These are phyloP conservation scores for Huso huso DNA, from an alignment of 2,797 vertebrate species.

Conservation along the genomic window DNA sequence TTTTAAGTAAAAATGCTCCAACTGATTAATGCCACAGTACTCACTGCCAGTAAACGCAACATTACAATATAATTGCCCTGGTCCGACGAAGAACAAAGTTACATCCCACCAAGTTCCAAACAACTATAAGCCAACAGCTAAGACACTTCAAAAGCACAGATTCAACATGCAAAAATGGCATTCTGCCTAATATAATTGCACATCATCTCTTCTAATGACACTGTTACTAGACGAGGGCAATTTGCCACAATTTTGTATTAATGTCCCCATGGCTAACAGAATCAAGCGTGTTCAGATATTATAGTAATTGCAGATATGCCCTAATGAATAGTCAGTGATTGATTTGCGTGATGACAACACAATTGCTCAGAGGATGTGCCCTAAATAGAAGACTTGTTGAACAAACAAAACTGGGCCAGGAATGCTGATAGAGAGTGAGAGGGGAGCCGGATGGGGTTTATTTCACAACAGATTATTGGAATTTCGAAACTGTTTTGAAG, in stretches of 20 bases:
- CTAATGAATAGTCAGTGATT: constrained; percentile 56
- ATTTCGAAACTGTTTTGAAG: constrained; percentile 21
- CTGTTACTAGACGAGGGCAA: constrained; percentile 59
- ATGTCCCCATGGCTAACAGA: constrained; percentile 43
- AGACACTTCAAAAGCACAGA: constrained; percentile 39
- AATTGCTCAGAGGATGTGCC: constrained; percentile 58
- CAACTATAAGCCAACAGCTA: constrained; percentile 52
- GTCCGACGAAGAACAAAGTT: constrained; percentile 27
- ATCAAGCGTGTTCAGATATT: constrained; percentile 29
- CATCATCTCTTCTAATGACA: constrained; percentile 55
- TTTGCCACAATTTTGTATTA: constrained; percentile 61
- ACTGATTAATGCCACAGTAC: constrained; percentile 22
- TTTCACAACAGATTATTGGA: constrained; percentile 33
- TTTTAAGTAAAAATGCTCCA: constrained; percentile 8
- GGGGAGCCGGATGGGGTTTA: constrained; percentile 34
- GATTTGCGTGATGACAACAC: constrained; percentile 65
- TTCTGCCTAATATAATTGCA: constrained; percentile 50
- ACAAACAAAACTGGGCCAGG: constrained; percentile 45
- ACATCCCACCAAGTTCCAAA: constrained; percentile 32
- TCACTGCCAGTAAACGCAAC: constrained; percentile 38
- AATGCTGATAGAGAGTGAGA: constrained; percentile 55
- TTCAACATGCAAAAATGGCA: constrained; percentile 49
- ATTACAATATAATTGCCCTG: constrained; percentile 34
- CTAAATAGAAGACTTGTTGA: constrained; percentile 60
- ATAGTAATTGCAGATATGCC: constrained; percentile 27